Evolutionary conservation across 2,888 invertebrate species (phyloP), one percentile per base, ranked within the genome.

Genomic region (Alloscopus bannaensis): DNA sequence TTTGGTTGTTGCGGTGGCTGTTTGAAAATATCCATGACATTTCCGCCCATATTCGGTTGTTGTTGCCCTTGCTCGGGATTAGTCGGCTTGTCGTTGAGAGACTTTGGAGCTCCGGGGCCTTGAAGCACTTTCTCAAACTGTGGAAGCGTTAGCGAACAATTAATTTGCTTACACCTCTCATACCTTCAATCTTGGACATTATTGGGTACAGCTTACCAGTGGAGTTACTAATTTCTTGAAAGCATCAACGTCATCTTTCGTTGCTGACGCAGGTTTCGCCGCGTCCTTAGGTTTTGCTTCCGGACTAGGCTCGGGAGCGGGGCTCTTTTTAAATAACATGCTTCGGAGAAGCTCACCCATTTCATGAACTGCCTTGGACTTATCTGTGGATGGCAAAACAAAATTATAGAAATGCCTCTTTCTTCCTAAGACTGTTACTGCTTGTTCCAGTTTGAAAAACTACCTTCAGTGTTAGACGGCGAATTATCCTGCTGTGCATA

Each of bases 201-300:
- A 13, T 50, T 20, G 20, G 22, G 22, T 3, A 1, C 16, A 24
- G 3, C 16, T 70, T 70, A 77, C 77, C 77, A 77, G 31, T 57
- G 77, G 77, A 2, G 77, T 77, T 28, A 84, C 81, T 45, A 84
- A 62, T 81, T 82, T 84, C 57, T 84, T 81, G 50, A 84, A 81
- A 2, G 82, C 84, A 75, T 80, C 75, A 22, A 84, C 75, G 69
- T 84, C 84, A 62, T 72, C 73, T 52, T 77, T 62, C 20, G 77
- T 42, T 20, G 75, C 52, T 3, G 78, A 47, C 1, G 62, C 22
- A 18, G 72, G 50, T 28, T 73, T 75, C 24, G 31, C 52, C 3
- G 40, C 31, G 31, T 78, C 77, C 47, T 81, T 77, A 3, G 55
- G 50, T 45, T 65, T 69, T 16, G 40, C 55, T 18, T 60, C 62